These are phyloP conservation scores for Carollia perspicillata DNA, from an alignment of 2,113 vertebrate species.

Conservation along the genomic window DNA sequence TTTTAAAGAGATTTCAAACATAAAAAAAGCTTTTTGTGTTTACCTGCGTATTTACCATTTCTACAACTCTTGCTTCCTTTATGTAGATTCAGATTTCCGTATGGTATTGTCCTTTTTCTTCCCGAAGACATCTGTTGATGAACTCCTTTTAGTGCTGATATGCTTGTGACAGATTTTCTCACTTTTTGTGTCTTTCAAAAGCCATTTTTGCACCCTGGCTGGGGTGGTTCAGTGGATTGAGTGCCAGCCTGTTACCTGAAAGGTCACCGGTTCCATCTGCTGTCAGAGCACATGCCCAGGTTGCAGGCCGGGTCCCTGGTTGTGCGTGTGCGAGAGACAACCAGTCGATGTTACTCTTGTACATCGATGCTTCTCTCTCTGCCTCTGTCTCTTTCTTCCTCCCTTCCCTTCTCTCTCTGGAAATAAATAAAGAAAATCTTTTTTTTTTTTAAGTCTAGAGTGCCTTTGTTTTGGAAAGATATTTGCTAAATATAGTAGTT, in stretches of 20 bases:
- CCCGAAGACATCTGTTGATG: neutral
- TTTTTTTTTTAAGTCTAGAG: too few species aligned
- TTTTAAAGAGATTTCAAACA: neutral
- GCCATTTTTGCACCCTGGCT: neutral
- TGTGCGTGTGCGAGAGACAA: too few species aligned
- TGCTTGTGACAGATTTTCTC: neutral
- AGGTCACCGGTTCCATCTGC: too few species aligned
- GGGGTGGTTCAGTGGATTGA: too few species aligned
- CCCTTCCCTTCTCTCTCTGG: too few species aligned
- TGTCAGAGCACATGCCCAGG: too few species aligned
- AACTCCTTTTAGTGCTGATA: neutral
- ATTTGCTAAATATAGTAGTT: neutral
- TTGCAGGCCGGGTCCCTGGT: too few species aligned
- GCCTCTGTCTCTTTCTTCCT: too few species aligned
- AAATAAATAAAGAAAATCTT: too few species aligned
- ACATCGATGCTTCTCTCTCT: too few species aligned
- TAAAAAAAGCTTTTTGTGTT: neutral
- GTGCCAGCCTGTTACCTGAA: too few species aligned
- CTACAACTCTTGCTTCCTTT: neutral
- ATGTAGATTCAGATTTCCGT: neutral
- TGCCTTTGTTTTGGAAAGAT: neutral
- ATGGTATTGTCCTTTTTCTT: neutral
- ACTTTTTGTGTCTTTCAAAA: neutral
- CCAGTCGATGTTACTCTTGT: too few species aligned
- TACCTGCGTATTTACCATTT: neutral